Evolutionary conservation across 2,797 vertebrate genomes (phyloP).

Genomic region (Lophius americanus): DNA sequence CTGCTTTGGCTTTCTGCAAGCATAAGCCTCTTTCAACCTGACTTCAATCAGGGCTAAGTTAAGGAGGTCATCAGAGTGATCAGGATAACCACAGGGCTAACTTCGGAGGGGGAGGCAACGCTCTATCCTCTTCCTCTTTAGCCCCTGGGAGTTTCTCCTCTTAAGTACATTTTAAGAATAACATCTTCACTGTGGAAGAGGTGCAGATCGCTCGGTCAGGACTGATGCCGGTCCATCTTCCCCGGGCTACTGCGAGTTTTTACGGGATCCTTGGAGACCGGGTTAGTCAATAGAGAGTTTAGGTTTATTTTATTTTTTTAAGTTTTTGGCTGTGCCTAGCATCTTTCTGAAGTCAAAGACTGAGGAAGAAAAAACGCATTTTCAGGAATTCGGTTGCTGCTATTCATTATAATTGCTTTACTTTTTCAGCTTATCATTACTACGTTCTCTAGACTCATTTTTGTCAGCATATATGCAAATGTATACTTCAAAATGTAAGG

Average conservation of each 20-base stretch:
- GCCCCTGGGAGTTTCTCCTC: slow-evolving; percentile 69
- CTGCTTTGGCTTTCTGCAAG: slow-evolving; percentile 66
- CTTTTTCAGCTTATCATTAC: no score
- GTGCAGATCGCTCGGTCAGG: slow-evolving; percentile 67
- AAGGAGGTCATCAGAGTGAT: slow-evolving; percentile 75
- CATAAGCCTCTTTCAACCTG: slow-evolving; percentile 71
- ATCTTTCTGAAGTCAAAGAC: no score
- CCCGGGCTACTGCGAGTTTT: slow-evolving; percentile 60
- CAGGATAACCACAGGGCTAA: slow-evolving; percentile 76
- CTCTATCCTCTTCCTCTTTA: slow-evolving; percentile 69
- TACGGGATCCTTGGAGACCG: slow-evolving; percentile 56
- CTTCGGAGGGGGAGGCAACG: slow-evolving; percentile 75
- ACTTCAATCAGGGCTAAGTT: slow-evolving; percentile 77
- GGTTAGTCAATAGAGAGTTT: slow-evolving; percentile 47
- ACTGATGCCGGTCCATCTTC: slow-evolving; percentile 72
- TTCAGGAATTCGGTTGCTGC: no score
- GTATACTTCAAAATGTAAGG: no score
- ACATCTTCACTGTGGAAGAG: slow-evolving; percentile 71
- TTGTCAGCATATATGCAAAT: no score
- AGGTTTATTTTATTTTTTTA: background rate
- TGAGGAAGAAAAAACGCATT: no score
- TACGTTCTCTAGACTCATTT: no score
- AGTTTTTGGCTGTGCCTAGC: background rate
- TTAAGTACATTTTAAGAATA: slow-evolving; percentile 76
- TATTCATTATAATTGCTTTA: no score